Base-by-base conservation (phyloP, 2,888 invertebrate genomes). In the Tanypteryx hageni region DNA sequence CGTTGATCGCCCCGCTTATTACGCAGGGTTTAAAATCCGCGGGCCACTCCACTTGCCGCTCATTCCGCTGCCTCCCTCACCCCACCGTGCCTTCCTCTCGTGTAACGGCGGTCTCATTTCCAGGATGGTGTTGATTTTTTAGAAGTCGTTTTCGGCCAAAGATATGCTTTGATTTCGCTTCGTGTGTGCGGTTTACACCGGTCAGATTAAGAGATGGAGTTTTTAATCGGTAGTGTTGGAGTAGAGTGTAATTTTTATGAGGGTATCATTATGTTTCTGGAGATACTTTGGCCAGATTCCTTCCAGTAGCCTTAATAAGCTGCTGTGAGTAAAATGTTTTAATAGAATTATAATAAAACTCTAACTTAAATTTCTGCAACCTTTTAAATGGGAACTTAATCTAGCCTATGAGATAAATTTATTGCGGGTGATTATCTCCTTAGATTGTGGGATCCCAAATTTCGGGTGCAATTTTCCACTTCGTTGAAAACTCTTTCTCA, bases 391-490 rank as follows among this genome's bases (percentile, higher is more conserved):
- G 10, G 11, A 27, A 5, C 27, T 76, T 27, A 76, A 76, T 27
- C 27, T 14, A 18, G 44, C 5, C 44, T 44, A 44, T 44, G 11
- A 27, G 76, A 27, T 27, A 13, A 76, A 76, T 76, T 13, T 76
- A 14, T 10, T 14, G 76, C 11, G 3, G 76, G 27, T 27, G 76
- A 76, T 76, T 76, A 27, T 27, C 76, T 27, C 11, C 27, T 76
- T 76, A 27, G 22, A 76, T 76, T 27, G 76, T 13, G 22, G 22
- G 22, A 22, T 68, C 13, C 5, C 44, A 44, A 44, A 44, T 44
- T 22, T 68, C 68, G 68, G 68, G 16, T 68, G 68, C 68, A 68
- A 68, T 68, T 68, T 68, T 68, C 68, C 68, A 68, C 68, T 68
- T n/a, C 9, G 68, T 27, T 10, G 76, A 76, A 27, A 27, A 76